Percentiles rank a stretch among this genome's conserved stretches.
phyloP scores from a whole-genome alignment of 2,113 vertebrate species.

The Nicator chloris region DNA sequence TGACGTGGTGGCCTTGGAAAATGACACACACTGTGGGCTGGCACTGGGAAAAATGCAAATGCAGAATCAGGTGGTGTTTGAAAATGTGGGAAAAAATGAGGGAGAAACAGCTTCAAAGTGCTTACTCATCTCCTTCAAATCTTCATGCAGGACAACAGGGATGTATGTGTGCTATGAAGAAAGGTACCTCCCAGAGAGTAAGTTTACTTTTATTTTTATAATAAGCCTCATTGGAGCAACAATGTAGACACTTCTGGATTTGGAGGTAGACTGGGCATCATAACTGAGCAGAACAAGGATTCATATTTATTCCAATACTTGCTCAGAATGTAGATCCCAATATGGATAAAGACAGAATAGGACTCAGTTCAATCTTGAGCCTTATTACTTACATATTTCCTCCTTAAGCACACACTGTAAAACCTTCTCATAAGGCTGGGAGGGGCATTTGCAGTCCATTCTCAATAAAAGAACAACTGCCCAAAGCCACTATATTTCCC shows the following conservation, averaged over 20 bases:
- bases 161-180: neutral
- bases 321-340: neutral
- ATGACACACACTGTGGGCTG: neutral
- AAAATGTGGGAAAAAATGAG: neutral
- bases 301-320: neutral
- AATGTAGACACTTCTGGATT: neutral
- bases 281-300: neutral
- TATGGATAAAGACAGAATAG: neutral
- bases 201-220: neutral
- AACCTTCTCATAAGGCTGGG: neutral
- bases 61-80: neutral
- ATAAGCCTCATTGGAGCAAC: neutral
- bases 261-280: neutral
- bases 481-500: neutral
- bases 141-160: neutral
- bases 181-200: neutral
- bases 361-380: neutral
- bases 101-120: neutral
- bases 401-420: neutral
- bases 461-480: neutral
- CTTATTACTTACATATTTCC: neutral
- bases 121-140: neutral
- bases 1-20: neutral
- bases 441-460: neutral
- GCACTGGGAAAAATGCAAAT: neutral